These are phyloP conservation scores for Coboldia fuscipes DNA, from an alignment of 1,140 invertebrate species.

Conservation along the genomic window DNA sequence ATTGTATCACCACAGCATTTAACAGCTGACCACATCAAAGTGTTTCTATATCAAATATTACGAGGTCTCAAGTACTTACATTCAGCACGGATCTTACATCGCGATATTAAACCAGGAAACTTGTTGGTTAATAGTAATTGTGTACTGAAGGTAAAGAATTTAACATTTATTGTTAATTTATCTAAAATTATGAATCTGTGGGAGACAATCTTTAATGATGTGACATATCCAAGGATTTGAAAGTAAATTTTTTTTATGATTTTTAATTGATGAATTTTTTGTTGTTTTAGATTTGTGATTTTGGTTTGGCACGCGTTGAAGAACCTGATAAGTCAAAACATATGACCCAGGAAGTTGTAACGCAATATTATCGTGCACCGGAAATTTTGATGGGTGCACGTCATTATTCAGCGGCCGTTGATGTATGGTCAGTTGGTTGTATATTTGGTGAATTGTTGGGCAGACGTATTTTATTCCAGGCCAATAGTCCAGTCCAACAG, in stretches of 20 bases:
- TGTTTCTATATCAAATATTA: slow-evolving; percentile 99
- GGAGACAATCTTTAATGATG: too few species aligned
- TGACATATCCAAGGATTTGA: too few species aligned
- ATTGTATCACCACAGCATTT: slow-evolving; percentile 97
- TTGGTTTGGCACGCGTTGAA: slow-evolving; percentile 80
- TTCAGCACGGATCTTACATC: slow-evolving; percentile 89
- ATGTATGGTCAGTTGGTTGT: slow-evolving; percentile 98
- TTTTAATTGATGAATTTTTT: too few species aligned
- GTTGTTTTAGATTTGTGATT: slow-evolving; percentile 70
- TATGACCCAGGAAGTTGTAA: slow-evolving; percentile 98
- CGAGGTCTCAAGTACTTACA: slow-evolving; percentile 96
- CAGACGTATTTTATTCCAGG: slow-evolving; percentile 90
- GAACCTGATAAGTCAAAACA: slow-evolving; percentile 77
- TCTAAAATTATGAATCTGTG: too few species aligned
- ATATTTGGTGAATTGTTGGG: slow-evolving; percentile 95
- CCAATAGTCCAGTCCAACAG: slow-evolving; percentile 85
- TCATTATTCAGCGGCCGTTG: slow-evolving; percentile 91
- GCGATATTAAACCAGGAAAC: slow-evolving; percentile 99
- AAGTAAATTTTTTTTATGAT: too few species aligned
- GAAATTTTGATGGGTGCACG: slow-evolving; percentile 96
- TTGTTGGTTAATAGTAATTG: slow-evolving; percentile 96
- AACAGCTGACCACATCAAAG: slow-evolving; percentile 97
- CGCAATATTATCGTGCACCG: slow-evolving; percentile 96
- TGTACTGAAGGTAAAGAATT: slow-evolving; percentile 72
- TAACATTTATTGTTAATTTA: too few species aligned